Conservation (phyloP, 2,888 invertebrate genomes). For the Crocallis elinguaria region DNA sequence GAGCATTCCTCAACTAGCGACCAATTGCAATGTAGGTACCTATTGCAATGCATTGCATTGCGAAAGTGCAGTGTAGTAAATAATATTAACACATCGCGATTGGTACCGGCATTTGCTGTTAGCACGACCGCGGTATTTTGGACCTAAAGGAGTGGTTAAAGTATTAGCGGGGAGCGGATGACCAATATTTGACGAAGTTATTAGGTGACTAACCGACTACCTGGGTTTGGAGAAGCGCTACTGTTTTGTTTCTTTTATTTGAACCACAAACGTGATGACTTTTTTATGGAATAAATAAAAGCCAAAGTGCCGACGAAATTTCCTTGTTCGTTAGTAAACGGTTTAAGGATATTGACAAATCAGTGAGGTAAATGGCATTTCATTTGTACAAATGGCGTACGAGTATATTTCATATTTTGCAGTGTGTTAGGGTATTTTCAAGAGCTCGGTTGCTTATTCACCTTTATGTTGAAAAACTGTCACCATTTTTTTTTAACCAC, state of each 20-base stretch:
- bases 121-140: constrained; percentile 76
- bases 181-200: constrained; percentile 20
- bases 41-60: constrained; percentile 46
- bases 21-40: constrained; percentile 12
- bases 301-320: constrained; percentile 4
- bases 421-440: too few relatives aligned
- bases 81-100: constrained; percentile 83
- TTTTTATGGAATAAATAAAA: not conserved
- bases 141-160: constrained; percentile 20
- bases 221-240: constrained; percentile 8
- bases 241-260: constrained; percentile 17
- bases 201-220: constrained; percentile 20
- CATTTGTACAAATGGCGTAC: too few relatives aligned
- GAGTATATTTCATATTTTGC: too few relatives aligned
- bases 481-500: too few relatives aligned
- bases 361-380: too few relatives aligned
- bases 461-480: too few relatives aligned
- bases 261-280: constrained; percentile 5
- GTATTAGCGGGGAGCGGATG: constrained; percentile 38
- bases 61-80: constrained; percentile 66
- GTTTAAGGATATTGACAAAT: too few relatives aligned
- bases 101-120: constrained; percentile 72
- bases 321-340: not conserved
- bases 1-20: constrained; percentile 2
- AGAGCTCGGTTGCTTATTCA: too few relatives aligned